Base-by-base conservation (phyloP, 2,113 vertebrate genomes). In the Neogale vison region DNA sequence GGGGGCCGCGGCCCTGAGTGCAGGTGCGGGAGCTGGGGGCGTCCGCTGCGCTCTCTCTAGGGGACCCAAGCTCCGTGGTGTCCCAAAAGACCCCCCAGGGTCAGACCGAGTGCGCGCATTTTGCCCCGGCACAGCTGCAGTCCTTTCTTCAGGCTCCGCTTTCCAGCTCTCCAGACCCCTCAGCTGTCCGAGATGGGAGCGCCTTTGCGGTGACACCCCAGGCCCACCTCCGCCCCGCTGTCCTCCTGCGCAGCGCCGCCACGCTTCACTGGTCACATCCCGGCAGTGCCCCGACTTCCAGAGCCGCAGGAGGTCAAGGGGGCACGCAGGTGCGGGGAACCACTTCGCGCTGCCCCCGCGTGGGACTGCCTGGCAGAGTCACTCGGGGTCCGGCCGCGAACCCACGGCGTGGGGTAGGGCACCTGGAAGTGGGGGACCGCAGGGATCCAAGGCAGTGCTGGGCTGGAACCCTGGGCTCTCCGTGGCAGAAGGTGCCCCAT, bases 181-280 rank as follows among this genome's bases (percentile, higher is more conserved):
- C 10, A 67, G 31, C 57, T 0, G 0, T 11, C 8, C 1, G 2
- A 29, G 29, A 0, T 1, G 31, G 15, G 31, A 1, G 17, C 20
- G 12, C 10, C 71, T 67, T 29, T 36, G 42, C 2, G 57, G 24
- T 52, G 96, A 95, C 96, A 81, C 88, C 82, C 50, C 63, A 84
- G 90, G 47, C 95, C 94, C 50, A 15, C 85, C 89, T 97, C 90
- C 96, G 96, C 94, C 96, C 88, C 39, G 93, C 72, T 3, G 69
- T 94, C 92, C 97, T 42, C 92, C 95, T 82, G 98, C 7, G 96
- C 97, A 97, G 98, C 89, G 93, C 97, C 23, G 97, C 98, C 97
- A 97, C 82, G 93, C 98, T 98, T 98, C 97, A 95, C 95, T 97
- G 98, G 98, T 98, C 98, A 97, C 98, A 95, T 95, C 95, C 97